Base-by-base conservation (phyloP, 2,888 invertebrate genomes). In the Scrobipalpa atriplicella region DNA sequence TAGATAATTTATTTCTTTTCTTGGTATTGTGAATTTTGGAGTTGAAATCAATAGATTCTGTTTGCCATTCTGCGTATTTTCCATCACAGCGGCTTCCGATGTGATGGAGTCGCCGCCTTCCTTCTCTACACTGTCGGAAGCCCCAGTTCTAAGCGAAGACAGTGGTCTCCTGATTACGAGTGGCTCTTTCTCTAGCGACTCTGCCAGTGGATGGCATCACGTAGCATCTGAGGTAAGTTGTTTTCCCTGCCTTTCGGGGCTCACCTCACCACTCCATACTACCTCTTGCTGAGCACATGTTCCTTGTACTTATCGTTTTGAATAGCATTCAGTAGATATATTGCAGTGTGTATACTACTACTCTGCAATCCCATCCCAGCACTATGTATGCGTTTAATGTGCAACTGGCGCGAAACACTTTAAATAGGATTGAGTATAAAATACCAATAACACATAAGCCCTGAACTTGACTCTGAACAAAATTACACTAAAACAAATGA, bases 41-140 rank as follows among this genome's bases (percentile, higher is more conserved):
- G 73, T 67, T 75, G 76, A 73, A 72, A 72, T 75, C 72, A 70
- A 72, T 78, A 74, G 72, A 73, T 77, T 79, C 78, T 83, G 81
- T 80, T 82, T 82, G 80, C 73, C 73, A 73, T 71, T 73, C 74
- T 77, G 69, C 71, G 74, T 73, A 77, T 78, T 78, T 73, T 73
- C 70, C 67, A 69, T 72, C 72, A 69, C 71, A 66, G 73, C 70
- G 73, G 75, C 75, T 76, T 76, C 67, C 77, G 81, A 76, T 84
- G 89, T 85, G 81, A 96, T 96, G 96, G 96, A 96, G 93, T 96
- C 96, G 78, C 96, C 96, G 82, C 95, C 96, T 81, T 94, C 95
- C 73, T 95, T 95, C 86, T 95, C 95, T 75, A 94, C 95, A 83
- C 95, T 95, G 90, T 95, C 95, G 74, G 95, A 96, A 85, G 95